phyloP scores from a whole-genome alignment of 2,113 vertebrate genomes.

The Ardeotis arabs region DNA sequence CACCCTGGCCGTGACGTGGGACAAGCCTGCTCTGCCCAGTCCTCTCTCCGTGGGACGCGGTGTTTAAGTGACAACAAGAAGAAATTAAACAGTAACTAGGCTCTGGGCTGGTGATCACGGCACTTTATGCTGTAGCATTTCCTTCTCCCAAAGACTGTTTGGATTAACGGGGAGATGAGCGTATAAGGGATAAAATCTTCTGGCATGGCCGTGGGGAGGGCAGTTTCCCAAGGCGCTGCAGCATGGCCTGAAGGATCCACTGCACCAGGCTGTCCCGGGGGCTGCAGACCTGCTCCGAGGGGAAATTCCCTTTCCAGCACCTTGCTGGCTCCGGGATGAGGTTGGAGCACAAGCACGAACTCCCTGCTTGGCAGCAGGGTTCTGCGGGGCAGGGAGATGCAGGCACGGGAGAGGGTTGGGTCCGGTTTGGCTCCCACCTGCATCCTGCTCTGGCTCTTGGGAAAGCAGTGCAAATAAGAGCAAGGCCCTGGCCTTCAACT shows the following conservation, averaged over 20 bases:
- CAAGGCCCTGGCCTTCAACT: neutral
- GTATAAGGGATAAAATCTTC: neutral
- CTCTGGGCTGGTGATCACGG: neutral
- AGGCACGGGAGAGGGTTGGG: fast-evolving
- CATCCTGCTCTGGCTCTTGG: neutral
- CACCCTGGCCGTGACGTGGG: neutral
- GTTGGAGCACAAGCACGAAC: neutral
- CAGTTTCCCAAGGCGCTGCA: fast-evolving
- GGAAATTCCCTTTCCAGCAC: neutral
- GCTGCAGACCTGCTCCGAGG: neutral
- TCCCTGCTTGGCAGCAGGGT: fast-evolving
- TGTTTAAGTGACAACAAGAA: neutral
- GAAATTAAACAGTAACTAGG: constrained; percentile 11
- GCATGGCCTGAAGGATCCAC: fast-evolving
- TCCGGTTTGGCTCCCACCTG: neutral
- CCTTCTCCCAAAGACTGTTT: neutral
- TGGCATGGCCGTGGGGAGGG: fast-evolving
- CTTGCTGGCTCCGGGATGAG: neutral
- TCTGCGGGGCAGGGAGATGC: fast-evolving
- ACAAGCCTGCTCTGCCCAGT: neutral
- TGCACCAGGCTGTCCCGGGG: neutral
- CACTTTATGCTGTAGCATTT: neutral
- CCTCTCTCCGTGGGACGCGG: neutral
- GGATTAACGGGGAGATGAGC: neutral
- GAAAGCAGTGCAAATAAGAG: neutral